Conservation (phyloP, 2,888 invertebrate genomes). For the Coelopa pilipes region DNA sequence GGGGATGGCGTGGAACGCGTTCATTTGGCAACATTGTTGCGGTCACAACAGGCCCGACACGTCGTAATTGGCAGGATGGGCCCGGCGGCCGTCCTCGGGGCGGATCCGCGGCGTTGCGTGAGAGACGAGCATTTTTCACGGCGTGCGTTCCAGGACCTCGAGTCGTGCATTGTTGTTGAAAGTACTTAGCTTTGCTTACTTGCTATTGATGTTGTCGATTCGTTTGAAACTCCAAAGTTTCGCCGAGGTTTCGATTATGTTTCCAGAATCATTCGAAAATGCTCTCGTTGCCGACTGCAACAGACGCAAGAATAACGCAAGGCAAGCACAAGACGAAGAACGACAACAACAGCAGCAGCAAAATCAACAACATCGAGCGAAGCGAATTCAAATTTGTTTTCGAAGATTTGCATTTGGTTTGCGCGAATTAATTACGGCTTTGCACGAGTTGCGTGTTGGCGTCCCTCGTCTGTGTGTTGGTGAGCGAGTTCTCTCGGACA, state of each 20-base stretch:
- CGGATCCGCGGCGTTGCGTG: not conserved
- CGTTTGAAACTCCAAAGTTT: no score
- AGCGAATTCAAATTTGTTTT: constrained; percentile 2
- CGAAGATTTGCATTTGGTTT: not conserved
- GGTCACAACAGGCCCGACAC: not conserved
- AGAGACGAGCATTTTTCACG: not conserved
- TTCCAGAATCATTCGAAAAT: no score
- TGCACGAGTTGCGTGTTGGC: constrained; percentile 7
- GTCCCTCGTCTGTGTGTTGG: not conserved
- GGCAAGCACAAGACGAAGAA: no score
- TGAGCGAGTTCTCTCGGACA: not conserved
- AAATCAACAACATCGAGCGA: no score
- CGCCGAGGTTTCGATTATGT: no score
- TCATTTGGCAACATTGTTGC: constrained; percentile 13
- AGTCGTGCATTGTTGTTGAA: not conserved
- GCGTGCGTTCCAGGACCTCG: not conserved
- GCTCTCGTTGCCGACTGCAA: no score
- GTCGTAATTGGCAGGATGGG: not conserved
- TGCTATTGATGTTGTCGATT: no score
- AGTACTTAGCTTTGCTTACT: no score
- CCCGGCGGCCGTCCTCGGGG: not conserved
- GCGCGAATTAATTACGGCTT: not conserved
- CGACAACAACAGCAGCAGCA: no score
- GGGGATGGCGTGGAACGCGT: not conserved
- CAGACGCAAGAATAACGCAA: no score